These are phyloP conservation scores for Holothuria scabra DNA, from an alignment of 53 echinoderm and acorn worm species.

Conservation along the genomic window DNA sequence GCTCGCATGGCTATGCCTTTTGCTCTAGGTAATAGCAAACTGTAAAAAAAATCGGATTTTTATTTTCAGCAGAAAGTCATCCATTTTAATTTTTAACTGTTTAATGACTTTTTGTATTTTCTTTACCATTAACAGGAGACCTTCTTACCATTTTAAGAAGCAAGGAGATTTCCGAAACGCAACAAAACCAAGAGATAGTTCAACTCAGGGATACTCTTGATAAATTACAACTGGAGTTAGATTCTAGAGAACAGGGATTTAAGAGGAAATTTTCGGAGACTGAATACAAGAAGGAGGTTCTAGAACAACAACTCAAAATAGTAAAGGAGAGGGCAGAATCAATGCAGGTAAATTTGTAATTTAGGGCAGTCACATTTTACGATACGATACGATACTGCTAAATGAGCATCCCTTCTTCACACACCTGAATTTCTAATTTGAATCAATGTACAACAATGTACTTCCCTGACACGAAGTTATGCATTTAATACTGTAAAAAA, in stretches of 20 bases:
- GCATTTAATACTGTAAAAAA: no score
- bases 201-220: constrained; percentile 68
- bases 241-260: constrained; percentile 60
- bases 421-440: no score
- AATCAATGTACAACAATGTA: no score
- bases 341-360: constrained; percentile 57
- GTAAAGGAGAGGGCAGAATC: constrained; percentile 77
- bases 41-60: no score
- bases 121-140: constrained; percentile 60
- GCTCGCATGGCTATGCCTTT: no score
- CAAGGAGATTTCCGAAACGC: constrained; percentile 89
- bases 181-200: constrained; percentile 89
- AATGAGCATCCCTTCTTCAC: no score
- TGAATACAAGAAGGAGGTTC: constrained; percentile 63
- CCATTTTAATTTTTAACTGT: no score
- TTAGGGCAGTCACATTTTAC: no score
- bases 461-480: no score
- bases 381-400: no score
- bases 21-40: no score
- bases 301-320: constrained; percentile 82
- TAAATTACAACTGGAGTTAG: constrained; percentile 62
- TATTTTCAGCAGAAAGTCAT: no score
- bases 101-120: neutral
- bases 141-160: constrained; percentile 82
- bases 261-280: constrained; percentile 65